Conservation (phyloP, 1,140 invertebrate species). For the Eulimnadia texana region DNA sequence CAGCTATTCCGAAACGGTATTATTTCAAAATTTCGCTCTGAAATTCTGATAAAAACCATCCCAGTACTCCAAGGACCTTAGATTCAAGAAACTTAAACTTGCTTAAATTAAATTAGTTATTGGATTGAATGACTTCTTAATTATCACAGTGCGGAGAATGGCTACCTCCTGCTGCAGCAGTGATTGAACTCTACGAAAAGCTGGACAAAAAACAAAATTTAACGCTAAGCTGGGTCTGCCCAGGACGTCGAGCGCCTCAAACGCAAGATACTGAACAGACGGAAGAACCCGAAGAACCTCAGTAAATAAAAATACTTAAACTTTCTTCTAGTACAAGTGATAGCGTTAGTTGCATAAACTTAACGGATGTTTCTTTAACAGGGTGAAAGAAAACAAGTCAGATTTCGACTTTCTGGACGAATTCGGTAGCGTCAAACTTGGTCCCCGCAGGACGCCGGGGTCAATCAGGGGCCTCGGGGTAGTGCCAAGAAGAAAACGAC, state of each 20-base stretch:
- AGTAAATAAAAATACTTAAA: constrained; percentile 20
- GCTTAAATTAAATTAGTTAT: no score
- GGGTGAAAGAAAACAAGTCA: constrained; percentile 33
- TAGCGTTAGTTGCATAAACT: no score
- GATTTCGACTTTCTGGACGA: constrained; percentile 64
- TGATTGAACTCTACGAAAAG: constrained; percentile 39
- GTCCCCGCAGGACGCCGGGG: constrained; percentile 36
- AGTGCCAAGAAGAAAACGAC: constrained; percentile 61
- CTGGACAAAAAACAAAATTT: constrained; percentile 38
- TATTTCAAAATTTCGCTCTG: neutral
- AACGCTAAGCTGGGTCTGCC: constrained; percentile 44
- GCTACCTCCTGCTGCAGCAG: constrained; percentile 27
- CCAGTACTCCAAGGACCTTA: no score
- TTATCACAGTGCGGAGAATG: constrained; percentile 9
- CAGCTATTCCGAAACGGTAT: constrained; percentile 13
- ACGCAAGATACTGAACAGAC: constrained; percentile 29
- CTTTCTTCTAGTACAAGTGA: neutral
- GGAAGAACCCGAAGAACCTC: constrained; percentile 22
- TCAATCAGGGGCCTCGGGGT: constrained; percentile 35
- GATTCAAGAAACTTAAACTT: no score
- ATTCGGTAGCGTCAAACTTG: constrained; percentile 43
- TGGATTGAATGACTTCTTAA: neutral
- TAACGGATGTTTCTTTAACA: no score
- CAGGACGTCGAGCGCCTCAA: constrained; percentile 40
- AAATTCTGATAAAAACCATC: neutral